Conservation (phyloP, 2,113 vertebrate species). For the Camelus dromedarius region DNA sequence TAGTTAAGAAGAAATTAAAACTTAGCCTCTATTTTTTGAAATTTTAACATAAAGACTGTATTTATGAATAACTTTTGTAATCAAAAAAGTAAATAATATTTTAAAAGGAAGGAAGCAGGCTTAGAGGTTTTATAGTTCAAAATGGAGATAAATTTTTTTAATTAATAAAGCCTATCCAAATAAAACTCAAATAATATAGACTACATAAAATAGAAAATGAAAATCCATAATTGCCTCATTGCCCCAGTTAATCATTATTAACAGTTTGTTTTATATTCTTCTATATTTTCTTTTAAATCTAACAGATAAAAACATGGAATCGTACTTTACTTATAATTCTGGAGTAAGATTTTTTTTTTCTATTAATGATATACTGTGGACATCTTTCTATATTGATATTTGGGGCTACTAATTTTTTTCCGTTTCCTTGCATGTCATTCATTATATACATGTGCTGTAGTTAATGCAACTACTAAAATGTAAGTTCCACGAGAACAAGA, state of each 20-base stretch:
- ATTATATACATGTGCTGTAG: not conserved
- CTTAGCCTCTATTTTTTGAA: not conserved
- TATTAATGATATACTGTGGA: not conserved
- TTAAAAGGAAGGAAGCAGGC: not conserved
- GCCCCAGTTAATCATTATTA: not conserved
- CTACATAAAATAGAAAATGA: not conserved
- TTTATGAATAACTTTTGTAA: not conserved
- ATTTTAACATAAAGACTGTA: not conserved
- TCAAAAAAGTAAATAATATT: not conserved
- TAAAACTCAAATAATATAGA: slow-evolving; percentile 3
- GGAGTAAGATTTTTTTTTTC: not conserved
- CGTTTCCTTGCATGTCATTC: not conserved
- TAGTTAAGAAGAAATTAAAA: not conserved
- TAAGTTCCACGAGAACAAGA: not conserved
- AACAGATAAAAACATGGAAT: not conserved
- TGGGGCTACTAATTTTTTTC: not conserved
- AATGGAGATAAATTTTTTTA: not conserved
- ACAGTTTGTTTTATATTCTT: not conserved
- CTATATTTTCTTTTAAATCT: not conserved
- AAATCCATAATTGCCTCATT: not conserved
- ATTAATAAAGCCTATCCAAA: not conserved
- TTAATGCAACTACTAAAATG: not conserved
- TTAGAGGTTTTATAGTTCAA: not conserved
- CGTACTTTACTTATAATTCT: not conserved
- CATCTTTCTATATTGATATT: not conserved